Base-by-base conservation (phyloP, 2,113 vertebrate genomes). In the Spizaetus ornatus region DNA sequence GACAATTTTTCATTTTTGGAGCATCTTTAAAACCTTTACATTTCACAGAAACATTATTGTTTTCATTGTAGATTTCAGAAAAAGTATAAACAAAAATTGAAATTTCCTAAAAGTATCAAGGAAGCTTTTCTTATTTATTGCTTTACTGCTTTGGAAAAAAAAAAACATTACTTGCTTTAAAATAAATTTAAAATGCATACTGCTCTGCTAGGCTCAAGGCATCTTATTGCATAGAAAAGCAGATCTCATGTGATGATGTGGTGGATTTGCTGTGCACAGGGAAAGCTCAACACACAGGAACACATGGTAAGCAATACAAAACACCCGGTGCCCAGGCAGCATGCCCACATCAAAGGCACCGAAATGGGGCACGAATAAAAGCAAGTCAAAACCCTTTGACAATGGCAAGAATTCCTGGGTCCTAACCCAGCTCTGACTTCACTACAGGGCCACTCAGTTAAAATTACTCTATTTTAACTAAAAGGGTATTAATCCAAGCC, bases 401-500 rank as follows among this genome's bases (percentile, higher is more conserved):
- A 72, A 79, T 7, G 1, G 52, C 55, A 72, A 38, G 25, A 88
- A 66, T 53, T 47, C 34, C 77, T n/a, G 15, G 29, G 67, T 80
- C 45, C 36, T 82, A 52, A 82, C 58, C 79, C 79, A 86, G 76
- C 4, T 3, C 40, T 31, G 61, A 29, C 65, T 93, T 50, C 50
- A 32, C 63, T 55, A 14, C 19, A 21, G 29, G 48, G 40, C n/a
- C 17, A 19, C 48, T 55, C 8, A 8, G 14, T 38, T 61, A 48
- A 81, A 92, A 81, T 77, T 0, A 79, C 56, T 79, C 74, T 36
- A 7, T 83, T 95, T 95, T 83, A 83, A 95, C 82, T 92, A 82
- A 95, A 90, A 94, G 29, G 22, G 10, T 83, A 70, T 89, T 78
- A 94, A 86, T 90, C 31, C 61, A 43, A 88, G 76, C 12, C 72